phyloP scores from a whole-genome alignment of 2,797 vertebrate species.

The Choloepus didactylus region DNA sequence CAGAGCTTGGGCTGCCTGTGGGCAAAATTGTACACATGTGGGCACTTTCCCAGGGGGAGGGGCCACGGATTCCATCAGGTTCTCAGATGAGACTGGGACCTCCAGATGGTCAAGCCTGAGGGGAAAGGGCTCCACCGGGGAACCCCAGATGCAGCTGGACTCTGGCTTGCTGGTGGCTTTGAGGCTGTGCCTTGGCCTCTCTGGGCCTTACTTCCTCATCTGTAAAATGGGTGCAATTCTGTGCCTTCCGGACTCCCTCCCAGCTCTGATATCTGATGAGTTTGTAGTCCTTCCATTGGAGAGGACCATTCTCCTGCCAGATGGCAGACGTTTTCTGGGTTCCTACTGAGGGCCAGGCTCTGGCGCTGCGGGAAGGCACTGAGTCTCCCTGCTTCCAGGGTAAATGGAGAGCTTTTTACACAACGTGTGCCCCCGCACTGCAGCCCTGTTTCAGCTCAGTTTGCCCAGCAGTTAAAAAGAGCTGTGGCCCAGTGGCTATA shows the following conservation, averaged over 20 bases:
- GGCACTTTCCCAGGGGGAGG: neutral
- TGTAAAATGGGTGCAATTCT: neutral
- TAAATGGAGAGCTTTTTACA: neutral
- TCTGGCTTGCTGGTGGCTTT: neutral
- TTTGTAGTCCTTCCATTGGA: neutral
- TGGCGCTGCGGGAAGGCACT: neutral
- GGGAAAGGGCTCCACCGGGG: neutral
- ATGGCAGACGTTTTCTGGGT: too few species aligned
- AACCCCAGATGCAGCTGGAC: neutral
- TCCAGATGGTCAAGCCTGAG: neutral
- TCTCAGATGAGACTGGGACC: neutral
- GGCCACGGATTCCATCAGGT: too few species aligned
- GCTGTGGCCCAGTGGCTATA: accelerated
- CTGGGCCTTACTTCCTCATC: neutral
- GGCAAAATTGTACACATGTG: neutral
- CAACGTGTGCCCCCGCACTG: too few species aligned
- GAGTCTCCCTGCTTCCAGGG: neutral
- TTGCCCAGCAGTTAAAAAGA: neutral
- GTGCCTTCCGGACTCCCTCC: neutral
- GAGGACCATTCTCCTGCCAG: neutral
- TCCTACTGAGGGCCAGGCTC: neutral
- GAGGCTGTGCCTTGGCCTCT: neutral
- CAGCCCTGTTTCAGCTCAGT: neutral
- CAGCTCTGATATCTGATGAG: neutral
- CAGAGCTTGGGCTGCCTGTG: neutral